Evolutionary conservation across 2,797 vertebrate species (phyloP), one percentile per base, ranked within the genome.

Genomic region (Cuculus canorus): DNA sequence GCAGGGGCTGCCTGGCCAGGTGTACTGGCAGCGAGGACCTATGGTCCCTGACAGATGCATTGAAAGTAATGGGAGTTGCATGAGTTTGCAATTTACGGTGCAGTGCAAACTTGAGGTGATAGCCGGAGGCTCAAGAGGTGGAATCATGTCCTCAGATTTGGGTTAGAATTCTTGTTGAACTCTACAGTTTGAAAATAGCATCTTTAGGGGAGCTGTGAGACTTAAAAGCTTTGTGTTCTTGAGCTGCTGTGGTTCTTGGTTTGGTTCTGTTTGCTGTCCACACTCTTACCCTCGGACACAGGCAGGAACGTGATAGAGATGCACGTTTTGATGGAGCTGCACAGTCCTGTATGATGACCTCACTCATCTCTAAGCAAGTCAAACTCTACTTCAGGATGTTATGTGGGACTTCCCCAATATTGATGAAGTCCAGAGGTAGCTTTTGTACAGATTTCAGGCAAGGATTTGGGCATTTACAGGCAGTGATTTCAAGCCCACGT

Each of bases 231-330:
- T 9, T 53, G 7, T 30, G 12, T 50, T 25, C 30, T 32, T 52
- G 28, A 35, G 18, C 48, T 39, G 32, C 0, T 2, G 3, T 22
- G 19, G 23, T 47, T 64, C 27, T 22, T 33, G 9, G 5, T n/a
- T 54, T 9, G 12, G 7, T 47, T 56, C 19, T 78, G 18, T 35
- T 45, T 11, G 8, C 7, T 3, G 30, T 25, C 60, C 5, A 4
- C 1, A 0, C 16, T 32, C 10, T 21, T 52, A 13, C 17, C 13
- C 8, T 32, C 57, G 45, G 52, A 12, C 0, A 0, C 22, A 19
- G 7, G 47, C 41, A 7, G 57, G 22, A 37, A 16, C 12, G 1
- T 5, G 6, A 23, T 17, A 24, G 24, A 32, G 16, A 21, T 11
- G 12, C 16, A 5, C 47, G 52, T 12, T 47, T 28, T 53, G 72